phyloP scores from a whole-genome alignment of 2,888 invertebrate species.

The Cordylochernes scorpioides region DNA sequence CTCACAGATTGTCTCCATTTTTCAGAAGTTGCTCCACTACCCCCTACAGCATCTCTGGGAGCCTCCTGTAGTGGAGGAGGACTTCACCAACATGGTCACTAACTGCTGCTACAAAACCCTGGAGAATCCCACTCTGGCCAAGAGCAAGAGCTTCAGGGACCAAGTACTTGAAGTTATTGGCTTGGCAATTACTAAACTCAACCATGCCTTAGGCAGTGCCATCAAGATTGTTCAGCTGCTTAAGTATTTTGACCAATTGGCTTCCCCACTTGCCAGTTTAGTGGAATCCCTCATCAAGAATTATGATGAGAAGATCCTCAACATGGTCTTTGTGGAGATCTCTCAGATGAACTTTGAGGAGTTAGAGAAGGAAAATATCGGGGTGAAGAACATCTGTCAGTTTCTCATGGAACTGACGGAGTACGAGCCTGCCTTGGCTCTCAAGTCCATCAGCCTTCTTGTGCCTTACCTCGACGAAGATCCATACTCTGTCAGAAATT shows the following conservation, averaged over 20 bases:
- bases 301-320: neutral
- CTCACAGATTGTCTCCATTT: too few species aligned
- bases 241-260: slow-evolving; percentile 44
- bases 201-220: slow-evolving; percentile 36
- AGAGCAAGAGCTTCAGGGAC: slow-evolving; percentile 35
- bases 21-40: too few species aligned
- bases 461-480: slow-evolving; percentile 32
- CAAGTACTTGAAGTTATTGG: slow-evolving; percentile 53
- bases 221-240: slow-evolving; percentile 33
- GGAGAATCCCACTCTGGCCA: slow-evolving; percentile 22
- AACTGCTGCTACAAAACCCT: slow-evolving; percentile 41
- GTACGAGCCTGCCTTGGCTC: slow-evolving; percentile 32
- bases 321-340: slow-evolving; percentile 25
- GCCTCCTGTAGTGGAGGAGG: slow-evolving; percentile 52
- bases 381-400: slow-evolving; percentile 24
- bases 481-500: too few species aligned
- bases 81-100: slow-evolving; percentile 44
- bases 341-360: slow-evolving; percentile 37
- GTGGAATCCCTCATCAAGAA: slow-evolving; percentile 35
- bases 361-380: slow-evolving; percentile 25
- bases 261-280: slow-evolving; percentile 37
- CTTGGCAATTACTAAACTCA: slow-evolving; percentile 48
- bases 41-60: slow-evolving; percentile 51
- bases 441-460: slow-evolving; percentile 33
- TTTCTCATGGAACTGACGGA: slow-evolving; percentile 38